Percentiles rank a stretch among this genome's conserved stretches.
Conservation (phyloP, 2,888 invertebrate species). For the Eurois occulta region DNA sequence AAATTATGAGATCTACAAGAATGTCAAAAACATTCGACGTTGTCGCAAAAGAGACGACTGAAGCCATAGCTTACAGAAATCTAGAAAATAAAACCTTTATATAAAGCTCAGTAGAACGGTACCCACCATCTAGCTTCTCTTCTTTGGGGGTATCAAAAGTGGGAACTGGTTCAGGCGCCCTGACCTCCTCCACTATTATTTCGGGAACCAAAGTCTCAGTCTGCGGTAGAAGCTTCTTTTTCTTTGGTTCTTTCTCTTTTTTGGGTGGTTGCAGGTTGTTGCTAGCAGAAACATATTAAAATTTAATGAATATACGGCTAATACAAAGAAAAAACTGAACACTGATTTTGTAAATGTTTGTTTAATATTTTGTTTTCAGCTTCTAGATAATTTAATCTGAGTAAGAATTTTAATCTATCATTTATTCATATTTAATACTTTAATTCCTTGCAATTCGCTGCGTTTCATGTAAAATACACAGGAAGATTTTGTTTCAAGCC, state of each 20-base stretch:
- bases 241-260: constrained; percentile 91
- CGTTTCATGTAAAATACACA: background rate
- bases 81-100: constrained; percentile 5
- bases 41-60: background rate
- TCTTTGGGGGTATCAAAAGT: constrained; percentile 66
- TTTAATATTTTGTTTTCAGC: background rate
- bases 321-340: background rate
- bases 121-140: constrained; percentile 77
- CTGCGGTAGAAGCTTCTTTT: constrained; percentile 87
- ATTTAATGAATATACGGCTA: background rate
- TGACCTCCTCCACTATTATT: constrained; percentile 64
- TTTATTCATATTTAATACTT: background rate
- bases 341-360: background rate
- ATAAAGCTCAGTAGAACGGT: constrained; percentile 49
- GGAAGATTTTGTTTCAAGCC: background rate
- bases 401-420: background rate
- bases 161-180: constrained; percentile 64
- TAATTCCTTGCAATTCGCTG: background rate
- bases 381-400: background rate
- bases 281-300: constrained; percentile 43
- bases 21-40: constrained; percentile 8
- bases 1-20: constrained; percentile 8
- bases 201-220: constrained; percentile 72
- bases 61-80: constrained; percentile 8
- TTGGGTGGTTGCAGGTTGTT: constrained; percentile 81